These are phyloP conservation scores for Leucoptera coffeella DNA, from an alignment of 2,888 invertebrate species.

Conservation along the genomic window DNA sequence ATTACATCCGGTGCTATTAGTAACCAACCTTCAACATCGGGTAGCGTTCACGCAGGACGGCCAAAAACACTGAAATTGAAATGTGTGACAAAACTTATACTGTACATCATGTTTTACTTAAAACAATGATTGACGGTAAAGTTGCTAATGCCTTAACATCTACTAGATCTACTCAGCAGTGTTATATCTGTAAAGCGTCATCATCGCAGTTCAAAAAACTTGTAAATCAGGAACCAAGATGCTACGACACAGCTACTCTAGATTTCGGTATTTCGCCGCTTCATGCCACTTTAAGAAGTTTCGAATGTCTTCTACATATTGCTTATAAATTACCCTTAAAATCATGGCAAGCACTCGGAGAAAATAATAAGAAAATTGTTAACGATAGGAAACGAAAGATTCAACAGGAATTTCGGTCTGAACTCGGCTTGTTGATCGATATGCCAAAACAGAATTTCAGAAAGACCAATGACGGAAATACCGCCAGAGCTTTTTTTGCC, in stretches of 20 bases:
- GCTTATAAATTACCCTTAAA: slow-evolving; percentile 13
- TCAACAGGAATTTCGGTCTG: slow-evolving; percentile 6
- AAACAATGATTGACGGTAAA: slow-evolving; percentile 15
- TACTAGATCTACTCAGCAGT: slow-evolving; percentile 12
- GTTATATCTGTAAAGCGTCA: slow-evolving; percentile 13
- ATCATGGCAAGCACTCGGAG: slow-evolving; percentile 10
- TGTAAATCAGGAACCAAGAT: slow-evolving; percentile 7
- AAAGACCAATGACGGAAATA: slow-evolving; percentile 7
- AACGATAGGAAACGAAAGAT: slow-evolving; percentile 5
- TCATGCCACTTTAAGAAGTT: slow-evolving; percentile 12
- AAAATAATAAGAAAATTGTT: slow-evolving; percentile 7
- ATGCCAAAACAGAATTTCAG: slow-evolving; percentile 7
- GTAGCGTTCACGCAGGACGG: too few relatives aligned
- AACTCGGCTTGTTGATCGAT: slow-evolving; percentile 6
- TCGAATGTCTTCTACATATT: slow-evolving; percentile 13
- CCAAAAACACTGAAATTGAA: too few relatives aligned
- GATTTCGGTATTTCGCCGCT: slow-evolving; percentile 11
- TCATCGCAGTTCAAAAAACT: slow-evolving; percentile 13
- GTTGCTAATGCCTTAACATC: slow-evolving; percentile 14
- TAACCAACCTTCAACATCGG: too few relatives aligned
- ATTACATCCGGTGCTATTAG: too few relatives aligned
- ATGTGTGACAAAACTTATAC: too few relatives aligned
- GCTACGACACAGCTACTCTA: slow-evolving; percentile 7
- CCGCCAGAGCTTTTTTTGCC: slow-evolving; percentile 10
- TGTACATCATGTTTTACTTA: slow-evolving; percentile 8